Base-by-base conservation (phyloP, 2,888 invertebrate species). In the Rhimphoctona megacephalus region DNA sequence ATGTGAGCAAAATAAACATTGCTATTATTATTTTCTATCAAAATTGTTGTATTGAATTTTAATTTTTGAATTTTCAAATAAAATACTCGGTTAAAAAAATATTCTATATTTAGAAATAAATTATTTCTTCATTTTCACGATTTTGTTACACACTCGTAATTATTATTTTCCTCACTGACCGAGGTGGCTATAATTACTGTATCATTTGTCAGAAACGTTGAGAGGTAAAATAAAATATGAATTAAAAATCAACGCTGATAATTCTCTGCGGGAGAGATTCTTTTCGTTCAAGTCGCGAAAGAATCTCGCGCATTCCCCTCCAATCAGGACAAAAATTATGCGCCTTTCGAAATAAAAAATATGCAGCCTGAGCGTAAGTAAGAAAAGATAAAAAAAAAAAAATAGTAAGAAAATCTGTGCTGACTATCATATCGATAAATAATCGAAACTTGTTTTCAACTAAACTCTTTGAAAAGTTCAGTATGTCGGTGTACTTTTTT, bases 361-460 rank as follows among this genome's bases (percentile, higher is more conserved):
- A 19, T n/a, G 36, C 61, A 76, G 61, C 14, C 54, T 25, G 66
- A 79, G 22, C 66, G 6, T 49, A 66, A n/a, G 57, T 30, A 46
- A 78, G 61, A 25, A 30, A 22, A 6, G 46, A 39, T 22, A 49
- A 83, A 61, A 72, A 52, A 83, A 61, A 72, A 52, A 36, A 64
- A 17, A 9, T 17, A 17, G 22, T 43, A 82, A 73, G 79, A 85
- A 81, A 82, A 85, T 82, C 77, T 73, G 11, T 57, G 66, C 54
- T 8, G 73, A 78, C 54, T 85, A 82, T 82, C 85, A 74, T 74
- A 85, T 79, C 85, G 85, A 82, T 85, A 85, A 85, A 82, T 82
- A 82, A 82, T 22, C 82, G 69, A 85, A 85, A 85, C 85, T 85
- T 64, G 85, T 85, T 85, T 78, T 19, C 54, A 70, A 78, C 81